Evolutionary conservation across 1,140 invertebrate species (phyloP).

Genomic region (Coboldia fuscipes): DNA sequence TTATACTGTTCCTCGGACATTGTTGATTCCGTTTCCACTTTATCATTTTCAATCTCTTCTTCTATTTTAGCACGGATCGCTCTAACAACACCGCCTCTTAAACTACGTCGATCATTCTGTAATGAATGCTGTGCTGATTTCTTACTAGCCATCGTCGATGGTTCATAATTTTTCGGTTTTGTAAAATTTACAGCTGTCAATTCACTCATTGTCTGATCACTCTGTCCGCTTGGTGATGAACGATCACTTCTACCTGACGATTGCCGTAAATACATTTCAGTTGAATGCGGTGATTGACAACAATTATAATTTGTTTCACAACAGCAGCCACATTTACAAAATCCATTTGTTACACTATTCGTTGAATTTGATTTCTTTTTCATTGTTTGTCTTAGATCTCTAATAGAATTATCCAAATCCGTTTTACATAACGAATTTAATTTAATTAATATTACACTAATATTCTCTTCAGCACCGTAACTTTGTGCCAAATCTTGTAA

Average conservation of each 20-base stretch:
- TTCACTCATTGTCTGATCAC: conserved; percentile 34
- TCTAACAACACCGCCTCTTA: conserved; percentile 30
- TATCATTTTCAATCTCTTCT: conserved; percentile 30
- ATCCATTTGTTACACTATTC: conserved; percentile 21
- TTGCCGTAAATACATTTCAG: conserved; percentile 9
- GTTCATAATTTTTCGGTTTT: conserved; percentile 6
- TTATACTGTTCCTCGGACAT: conserved; percentile 68
- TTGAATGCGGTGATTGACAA: conserved; percentile 26
- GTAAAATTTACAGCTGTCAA: conserved; percentile 3
- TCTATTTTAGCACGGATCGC: conserved; percentile 27
- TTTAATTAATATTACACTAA: conserved; percentile 53
- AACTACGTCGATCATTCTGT: conserved; percentile 26
- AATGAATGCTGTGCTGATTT: conserved; percentile 14
- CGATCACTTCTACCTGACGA: conserved; percentile 30
- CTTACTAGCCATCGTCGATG: conserved; percentile 12
- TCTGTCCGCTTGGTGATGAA: conserved; percentile 64
- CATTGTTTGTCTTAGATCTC: conserved; percentile 49
- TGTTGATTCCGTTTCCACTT: conserved; percentile 35
- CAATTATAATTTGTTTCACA: conserved; percentile 37
- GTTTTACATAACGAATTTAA: conserved; percentile 37
- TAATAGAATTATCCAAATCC: conserved; percentile 50
- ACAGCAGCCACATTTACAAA: conserved; percentile 34
- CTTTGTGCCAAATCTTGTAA: conserved; percentile 62
- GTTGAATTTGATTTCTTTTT: conserved; percentile 21
- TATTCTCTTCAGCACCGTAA: conserved; percentile 57